phyloP scores from a whole-genome alignment of 2,113 vertebrate species.

The Azemiops feae region DNA sequence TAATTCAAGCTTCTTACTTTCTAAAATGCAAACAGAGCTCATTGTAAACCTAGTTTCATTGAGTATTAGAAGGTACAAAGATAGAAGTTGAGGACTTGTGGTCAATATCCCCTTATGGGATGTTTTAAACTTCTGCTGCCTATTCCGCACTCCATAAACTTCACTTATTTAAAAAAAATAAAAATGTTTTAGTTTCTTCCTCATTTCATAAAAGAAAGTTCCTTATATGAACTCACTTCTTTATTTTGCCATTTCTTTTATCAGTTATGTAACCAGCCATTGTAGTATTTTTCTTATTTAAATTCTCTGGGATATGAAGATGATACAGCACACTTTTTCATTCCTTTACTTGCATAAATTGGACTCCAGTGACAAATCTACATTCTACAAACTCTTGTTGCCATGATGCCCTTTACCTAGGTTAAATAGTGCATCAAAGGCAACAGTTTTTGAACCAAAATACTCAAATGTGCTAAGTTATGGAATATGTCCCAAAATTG shows the following conservation, averaged over 20 bases:
- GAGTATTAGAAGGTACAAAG: neutral
- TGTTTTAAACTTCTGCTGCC: neutral
- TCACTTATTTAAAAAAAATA: neutral
- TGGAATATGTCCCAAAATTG: too few species aligned
- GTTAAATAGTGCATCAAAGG: too few species aligned
- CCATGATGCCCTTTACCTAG: too few species aligned
- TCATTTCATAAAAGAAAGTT: neutral
- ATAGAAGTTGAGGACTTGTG: neutral
- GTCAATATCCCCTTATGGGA: neutral
- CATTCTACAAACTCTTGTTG: too few species aligned
- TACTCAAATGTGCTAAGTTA: too few species aligned
- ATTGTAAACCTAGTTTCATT: neutral
- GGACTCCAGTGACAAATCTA: too few species aligned
- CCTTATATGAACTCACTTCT: neutral
- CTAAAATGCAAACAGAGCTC: neutral
- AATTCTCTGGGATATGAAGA: neutral
- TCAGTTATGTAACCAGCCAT: neutral
- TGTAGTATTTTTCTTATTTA: neutral
- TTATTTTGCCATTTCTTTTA: neutral
- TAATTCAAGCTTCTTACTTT: neutral
- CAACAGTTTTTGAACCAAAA: too few species aligned
- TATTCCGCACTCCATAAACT: neutral
- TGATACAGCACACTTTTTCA: neutral
- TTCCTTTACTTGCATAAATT: too few species aligned
- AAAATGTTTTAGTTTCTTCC: neutral